Evolutionary conservation across 1,140 invertebrate species (phyloP).

Genomic region (Trypoxylus dichotomus): DNA sequence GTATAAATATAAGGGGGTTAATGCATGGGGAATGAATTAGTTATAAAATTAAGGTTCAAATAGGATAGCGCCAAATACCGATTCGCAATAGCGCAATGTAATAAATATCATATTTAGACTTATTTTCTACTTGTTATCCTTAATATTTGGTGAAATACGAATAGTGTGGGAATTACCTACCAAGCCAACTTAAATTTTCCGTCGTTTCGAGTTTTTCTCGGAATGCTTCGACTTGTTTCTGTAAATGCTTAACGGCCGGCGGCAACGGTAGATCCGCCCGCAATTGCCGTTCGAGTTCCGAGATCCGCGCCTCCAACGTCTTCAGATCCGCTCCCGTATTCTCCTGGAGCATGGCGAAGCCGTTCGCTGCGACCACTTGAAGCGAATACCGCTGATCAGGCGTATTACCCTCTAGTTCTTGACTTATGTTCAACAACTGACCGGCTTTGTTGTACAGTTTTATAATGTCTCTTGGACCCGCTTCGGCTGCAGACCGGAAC

Average conservation of each 20-base stretch:
- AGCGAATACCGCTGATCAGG: slow-evolving; percentile 59
- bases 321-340: slow-evolving; percentile 49
- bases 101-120: too few relatives aligned
- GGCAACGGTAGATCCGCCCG: slow-evolving; percentile 58
- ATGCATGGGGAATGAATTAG: too few relatives aligned
- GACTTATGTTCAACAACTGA: slow-evolving; percentile 68
- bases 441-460: slow-evolving; percentile 63
- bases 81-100: too few relatives aligned
- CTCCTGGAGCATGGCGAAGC: slow-evolving; percentile 50
- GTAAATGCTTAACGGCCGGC: slow-evolving; percentile 63
- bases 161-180: slow-evolving; percentile 51
- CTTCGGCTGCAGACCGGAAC: slow-evolving; percentile 64
- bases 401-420: slow-evolving; percentile 62
- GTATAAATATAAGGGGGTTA: too few relatives aligned
- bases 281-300: slow-evolving; percentile 64
- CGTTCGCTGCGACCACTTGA: slow-evolving; percentile 51
- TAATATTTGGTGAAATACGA: too few relatives aligned
- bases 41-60: too few relatives aligned
- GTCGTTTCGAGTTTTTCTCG: slow-evolving; percentile 69
- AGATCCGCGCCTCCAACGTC: slow-evolving; percentile 59
- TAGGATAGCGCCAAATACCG: too few relatives aligned
- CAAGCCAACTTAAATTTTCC: slow-evolving; percentile 72
- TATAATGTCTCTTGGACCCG: slow-evolving; percentile 64
- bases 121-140: too few relatives aligned
- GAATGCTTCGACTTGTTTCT: slow-evolving; percentile 66